A percentile compares a stretch with the other conserved stretches of the same genome.
phyloP scores from a whole-genome alignment of 2,888 invertebrate genomes.

The Xiphydria camelus region DNA sequence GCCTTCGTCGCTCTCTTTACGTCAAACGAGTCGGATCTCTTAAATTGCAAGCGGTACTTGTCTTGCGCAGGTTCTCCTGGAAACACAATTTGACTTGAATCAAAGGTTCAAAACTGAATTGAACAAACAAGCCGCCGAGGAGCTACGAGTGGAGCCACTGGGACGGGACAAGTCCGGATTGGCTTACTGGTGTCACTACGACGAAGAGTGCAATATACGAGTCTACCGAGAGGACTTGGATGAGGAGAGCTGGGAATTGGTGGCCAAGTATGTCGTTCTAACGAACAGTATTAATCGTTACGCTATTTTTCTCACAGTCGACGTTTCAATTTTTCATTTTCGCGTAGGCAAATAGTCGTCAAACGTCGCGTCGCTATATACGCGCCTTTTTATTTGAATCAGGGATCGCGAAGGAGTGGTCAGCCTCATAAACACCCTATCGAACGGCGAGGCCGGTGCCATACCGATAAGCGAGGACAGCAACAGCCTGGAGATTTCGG shows the following conservation, averaged over 20 bases:
- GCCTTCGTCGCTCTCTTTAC: background rate
- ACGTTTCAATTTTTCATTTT: background rate
- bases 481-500: conserved; percentile 63
- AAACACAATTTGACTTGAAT: conserved; percentile 94
- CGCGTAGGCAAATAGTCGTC: too few species aligned
- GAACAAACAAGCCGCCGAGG: conserved; percentile 75
- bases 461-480: conserved; percentile 67
- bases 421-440: conserved; percentile 74
- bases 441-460: conserved; percentile 70
- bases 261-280: conserved; percentile 72
- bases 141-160: conserved; percentile 84
- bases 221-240: conserved; percentile 95
- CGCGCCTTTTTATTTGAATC: conserved; percentile 19
- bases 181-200: conserved; percentile 92
- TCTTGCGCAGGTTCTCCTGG: conserved; percentile 74
- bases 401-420: conserved; percentile 82
- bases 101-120: conserved; percentile 88
- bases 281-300: conserved; percentile 5
- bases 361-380: background rate
- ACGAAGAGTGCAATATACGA: conserved; percentile 84
- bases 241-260: conserved; percentile 93
- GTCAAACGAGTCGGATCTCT: background rate
- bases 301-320: background rate
- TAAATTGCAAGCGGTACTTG: conserved; percentile 19
- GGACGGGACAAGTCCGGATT: conserved; percentile 90